Evolutionary conservation across 2,797 vertebrate genomes (phyloP).

Genomic region (Thaleichthys pacificus): DNA sequence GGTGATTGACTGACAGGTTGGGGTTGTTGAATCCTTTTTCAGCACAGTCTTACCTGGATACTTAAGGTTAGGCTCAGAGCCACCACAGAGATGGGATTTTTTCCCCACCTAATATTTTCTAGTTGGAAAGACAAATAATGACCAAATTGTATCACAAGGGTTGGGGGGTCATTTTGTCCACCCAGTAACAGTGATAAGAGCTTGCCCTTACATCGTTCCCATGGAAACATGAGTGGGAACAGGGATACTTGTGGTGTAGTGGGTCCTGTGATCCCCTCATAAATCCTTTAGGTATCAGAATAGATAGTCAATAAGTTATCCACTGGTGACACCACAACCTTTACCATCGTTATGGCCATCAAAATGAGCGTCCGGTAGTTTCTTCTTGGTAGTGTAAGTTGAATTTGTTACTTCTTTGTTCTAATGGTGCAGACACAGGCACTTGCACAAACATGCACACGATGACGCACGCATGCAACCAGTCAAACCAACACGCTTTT

Average conservation of each 20-base stretch:
- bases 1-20: neutral
- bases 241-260: neutral
- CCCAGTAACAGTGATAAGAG: neutral
- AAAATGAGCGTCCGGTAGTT: neutral
- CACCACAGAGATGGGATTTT: neutral
- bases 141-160: slow-evolving; percentile 2
- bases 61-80: neutral
- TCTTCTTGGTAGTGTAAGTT: too few species aligned
- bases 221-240: slow-evolving; percentile 37
- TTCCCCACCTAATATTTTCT: neutral
- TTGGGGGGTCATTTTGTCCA: slow-evolving; percentile 4
- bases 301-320: slow-evolving; percentile 8
- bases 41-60: neutral
- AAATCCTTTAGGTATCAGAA: slow-evolving; percentile 6
- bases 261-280: neutral
- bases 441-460: neutral
- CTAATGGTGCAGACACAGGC: neutral
- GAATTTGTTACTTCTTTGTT: too few species aligned
- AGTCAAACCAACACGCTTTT: too few species aligned
- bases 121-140: neutral
- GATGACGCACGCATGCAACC: too few species aligned
- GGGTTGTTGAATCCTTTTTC: neutral
- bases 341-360: neutral
- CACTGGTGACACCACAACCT: neutral
- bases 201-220: slow-evolving; percentile 31